A percentile compares a stretch with the other conserved stretches of the same genome.
phyloP scores from a whole-genome alignment of 2,113 vertebrate genomes.

The Lanius collurio region DNA sequence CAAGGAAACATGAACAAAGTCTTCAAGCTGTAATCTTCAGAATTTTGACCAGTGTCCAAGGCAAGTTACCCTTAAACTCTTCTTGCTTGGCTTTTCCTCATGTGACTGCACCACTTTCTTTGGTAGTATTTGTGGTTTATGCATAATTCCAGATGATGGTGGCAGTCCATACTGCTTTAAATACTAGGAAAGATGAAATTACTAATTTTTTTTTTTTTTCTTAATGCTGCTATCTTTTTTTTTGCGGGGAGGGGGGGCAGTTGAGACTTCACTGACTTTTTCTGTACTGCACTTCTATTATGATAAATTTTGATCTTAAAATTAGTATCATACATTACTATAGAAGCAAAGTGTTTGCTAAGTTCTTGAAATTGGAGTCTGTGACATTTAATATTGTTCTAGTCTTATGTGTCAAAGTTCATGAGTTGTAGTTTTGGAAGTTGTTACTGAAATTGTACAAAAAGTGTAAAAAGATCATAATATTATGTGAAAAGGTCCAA shows the following conservation, averaged over 20 bases:
- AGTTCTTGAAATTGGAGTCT: constrained; percentile 56
- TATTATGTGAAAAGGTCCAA: neutral
- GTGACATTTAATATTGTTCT: constrained; percentile 18
- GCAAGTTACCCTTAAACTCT: neutral
- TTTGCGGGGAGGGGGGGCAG: fast-evolving
- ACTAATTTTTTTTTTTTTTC: neutral
- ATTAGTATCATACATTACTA: neutral
- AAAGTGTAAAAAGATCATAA: neutral
- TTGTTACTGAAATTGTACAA: neutral
- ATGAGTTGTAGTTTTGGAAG: neutral
- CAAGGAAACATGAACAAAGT: neutral
- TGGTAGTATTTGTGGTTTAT: neutral
- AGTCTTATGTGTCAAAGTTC: neutral
- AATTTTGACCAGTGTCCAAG: neutral
- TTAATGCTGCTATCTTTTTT: neutral
- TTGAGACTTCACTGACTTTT: neutral
- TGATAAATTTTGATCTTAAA: neutral
- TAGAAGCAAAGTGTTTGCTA: constrained; percentile 38
- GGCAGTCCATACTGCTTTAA: neutral
- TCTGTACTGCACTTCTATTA: neutral
- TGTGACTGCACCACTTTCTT: neutral
- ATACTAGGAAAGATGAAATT: neutral
- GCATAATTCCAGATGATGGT: neutral
- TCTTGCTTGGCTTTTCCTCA: neutral
- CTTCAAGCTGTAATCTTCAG: neutral